phyloP scores from a whole-genome alignment of 1,140 invertebrate genomes.

The Mya arenaria region DNA sequence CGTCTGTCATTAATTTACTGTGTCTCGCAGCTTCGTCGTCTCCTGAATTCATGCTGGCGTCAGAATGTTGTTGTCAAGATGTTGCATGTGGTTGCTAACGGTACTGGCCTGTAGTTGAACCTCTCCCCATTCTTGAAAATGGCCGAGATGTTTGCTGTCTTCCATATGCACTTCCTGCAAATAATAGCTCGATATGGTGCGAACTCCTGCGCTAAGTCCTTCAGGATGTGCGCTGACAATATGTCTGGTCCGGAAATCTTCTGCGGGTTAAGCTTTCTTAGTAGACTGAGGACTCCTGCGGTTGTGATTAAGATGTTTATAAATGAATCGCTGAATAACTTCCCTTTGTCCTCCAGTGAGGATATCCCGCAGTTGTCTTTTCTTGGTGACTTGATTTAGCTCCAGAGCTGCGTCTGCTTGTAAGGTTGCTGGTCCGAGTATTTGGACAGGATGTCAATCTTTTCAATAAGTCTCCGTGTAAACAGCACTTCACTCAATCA shows the following conservation, averaged over 20 bases:
- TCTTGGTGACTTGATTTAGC: too few species aligned
- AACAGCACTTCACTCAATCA: too few species aligned
- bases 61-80: slow-evolving; percentile 13
- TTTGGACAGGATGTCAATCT: too few species aligned
- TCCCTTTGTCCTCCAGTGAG: too few species aligned
- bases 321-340: too few species aligned
- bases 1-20: slow-evolving; percentile 12
- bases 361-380: too few species aligned
- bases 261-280: neutral
- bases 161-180: neutral
- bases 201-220: neutral
- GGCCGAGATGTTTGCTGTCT: neutral
- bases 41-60: slow-evolving; percentile 19
- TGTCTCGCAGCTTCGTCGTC: neutral
- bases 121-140: neutral
- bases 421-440: too few species aligned
- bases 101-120: neutral
- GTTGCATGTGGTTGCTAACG: neutral
- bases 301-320: too few species aligned
- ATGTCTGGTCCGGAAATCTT: neutral
- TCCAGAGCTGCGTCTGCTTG: too few species aligned
- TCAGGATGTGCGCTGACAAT: neutral
- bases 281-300: neutral
- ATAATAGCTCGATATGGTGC: neutral
- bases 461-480: too few species aligned